Evolutionary conservation across 2,888 invertebrate genomes (phyloP).

Genomic region (Resseliella maxima): DNA sequence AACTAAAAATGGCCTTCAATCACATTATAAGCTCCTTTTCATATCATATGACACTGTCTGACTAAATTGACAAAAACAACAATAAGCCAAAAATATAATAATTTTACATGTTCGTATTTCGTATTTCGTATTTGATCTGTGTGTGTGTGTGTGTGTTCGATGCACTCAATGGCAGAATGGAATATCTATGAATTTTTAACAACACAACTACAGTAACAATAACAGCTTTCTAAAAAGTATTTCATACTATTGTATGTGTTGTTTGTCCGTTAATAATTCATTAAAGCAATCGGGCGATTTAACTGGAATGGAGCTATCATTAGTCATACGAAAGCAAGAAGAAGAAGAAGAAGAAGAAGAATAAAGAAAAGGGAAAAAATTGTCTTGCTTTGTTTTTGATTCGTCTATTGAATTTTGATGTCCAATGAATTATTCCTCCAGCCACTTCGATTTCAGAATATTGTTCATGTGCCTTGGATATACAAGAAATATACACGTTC

Average conservation of each 20-base stretch:
- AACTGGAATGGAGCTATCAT: conserved; percentile 44
- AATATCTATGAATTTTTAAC: conserved; percentile 17
- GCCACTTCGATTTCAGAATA: not conserved
- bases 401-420: conserved; percentile 48
- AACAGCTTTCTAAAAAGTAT: too few species aligned
- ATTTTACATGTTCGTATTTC: not conserved
- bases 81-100: too few species aligned
- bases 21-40: not conserved
- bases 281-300: conserved; percentile 43
- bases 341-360: too few species aligned
- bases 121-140: not conserved
- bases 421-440: conserved; percentile 37
- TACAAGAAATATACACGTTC: not conserved
- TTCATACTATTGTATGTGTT: too few species aligned
- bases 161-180: not conserved
- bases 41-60: not conserved
- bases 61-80: not conserved
- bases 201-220: too few species aligned
- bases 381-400: conserved; percentile 34
- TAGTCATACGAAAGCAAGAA: conserved; percentile 7
- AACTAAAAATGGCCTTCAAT: too few species aligned
- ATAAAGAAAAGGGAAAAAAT: not conserved
- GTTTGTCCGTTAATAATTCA: conserved; percentile 7
- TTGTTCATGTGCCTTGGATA: not conserved
- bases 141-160: not conserved